Conservation (phyloP, 1,140 invertebrate species). For the Eumaeus atala region DNA sequence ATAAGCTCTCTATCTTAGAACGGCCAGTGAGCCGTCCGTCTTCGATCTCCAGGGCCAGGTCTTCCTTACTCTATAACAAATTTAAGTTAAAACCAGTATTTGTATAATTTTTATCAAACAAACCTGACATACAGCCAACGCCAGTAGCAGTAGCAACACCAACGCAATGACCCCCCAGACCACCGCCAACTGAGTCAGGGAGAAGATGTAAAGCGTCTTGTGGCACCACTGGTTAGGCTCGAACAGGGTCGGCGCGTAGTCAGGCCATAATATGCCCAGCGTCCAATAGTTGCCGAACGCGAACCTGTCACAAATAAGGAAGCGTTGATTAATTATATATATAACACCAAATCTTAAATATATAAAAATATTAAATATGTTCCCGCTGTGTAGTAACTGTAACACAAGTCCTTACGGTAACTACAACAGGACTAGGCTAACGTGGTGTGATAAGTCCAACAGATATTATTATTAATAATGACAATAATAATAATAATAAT, state of each 20-base stretch:
- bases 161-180: slow-evolving; percentile 78
- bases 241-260: slow-evolving; percentile 79
- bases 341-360: too few species aligned
- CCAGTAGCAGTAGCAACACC: slow-evolving; percentile 75
- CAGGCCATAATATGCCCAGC: slow-evolving; percentile 83
- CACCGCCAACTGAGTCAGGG: slow-evolving; percentile 82
- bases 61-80: too few species aligned
- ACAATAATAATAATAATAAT: not conserved
- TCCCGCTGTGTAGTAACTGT: too few species aligned
- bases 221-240: slow-evolving; percentile 85
- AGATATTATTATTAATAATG: not conserved
- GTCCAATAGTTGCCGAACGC: slow-evolving; percentile 87
- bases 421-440: too few species aligned
- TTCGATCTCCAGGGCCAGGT: too few species aligned
- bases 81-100: too few species aligned
- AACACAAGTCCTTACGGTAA: too few species aligned
- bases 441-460: too few species aligned
- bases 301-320: slow-evolving; percentile 72
- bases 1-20: too few species aligned
- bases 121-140: slow-evolving; percentile 76
- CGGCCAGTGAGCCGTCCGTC: too few species aligned
- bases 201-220: slow-evolving; percentile 84
- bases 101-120: slow-evolving; percentile 21
- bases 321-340: too few species aligned
- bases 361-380: too few species aligned